A percentile compares a stretch with the other conserved stretches of the same genome.
These are phyloP conservation scores for Patella ulyssiponensis DNA, from an alignment of 2,888 invertebrate species.

Conservation along the genomic window DNA sequence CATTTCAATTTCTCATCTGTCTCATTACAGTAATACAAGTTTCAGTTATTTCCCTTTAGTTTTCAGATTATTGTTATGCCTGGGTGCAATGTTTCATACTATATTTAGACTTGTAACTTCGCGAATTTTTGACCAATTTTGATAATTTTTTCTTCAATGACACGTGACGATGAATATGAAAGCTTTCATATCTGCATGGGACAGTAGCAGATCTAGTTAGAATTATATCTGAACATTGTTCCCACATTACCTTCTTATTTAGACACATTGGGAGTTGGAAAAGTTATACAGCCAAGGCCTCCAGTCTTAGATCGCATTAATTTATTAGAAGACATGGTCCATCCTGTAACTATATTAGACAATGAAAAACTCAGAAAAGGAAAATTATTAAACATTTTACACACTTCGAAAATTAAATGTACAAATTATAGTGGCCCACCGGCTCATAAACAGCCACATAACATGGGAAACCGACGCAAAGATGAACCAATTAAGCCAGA, in stretches of 20 bases:
- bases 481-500: neutral
- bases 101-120: no score
- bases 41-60: no score
- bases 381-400: conserved; percentile 1
- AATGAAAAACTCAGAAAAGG: neutral
- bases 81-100: no score
- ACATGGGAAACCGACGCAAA: neutral
- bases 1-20: no score
- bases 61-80: no score
- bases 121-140: no score
- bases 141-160: no score
- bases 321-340: neutral
- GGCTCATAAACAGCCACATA: neutral
- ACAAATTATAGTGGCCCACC: neutral
- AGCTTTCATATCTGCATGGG: no score
- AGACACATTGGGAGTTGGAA: neutral
- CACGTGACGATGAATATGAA: no score
- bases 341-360: neutral
- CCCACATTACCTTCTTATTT: neutral
- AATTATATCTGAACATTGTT: no score
- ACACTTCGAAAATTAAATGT: neutral
- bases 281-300: neutral
- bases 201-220: no score
- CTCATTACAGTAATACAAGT: no score
- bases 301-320: neutral